Conservation (phyloP, 2,113 vertebrate genomes). For the Hydrochoerus hydrochaeris region DNA sequence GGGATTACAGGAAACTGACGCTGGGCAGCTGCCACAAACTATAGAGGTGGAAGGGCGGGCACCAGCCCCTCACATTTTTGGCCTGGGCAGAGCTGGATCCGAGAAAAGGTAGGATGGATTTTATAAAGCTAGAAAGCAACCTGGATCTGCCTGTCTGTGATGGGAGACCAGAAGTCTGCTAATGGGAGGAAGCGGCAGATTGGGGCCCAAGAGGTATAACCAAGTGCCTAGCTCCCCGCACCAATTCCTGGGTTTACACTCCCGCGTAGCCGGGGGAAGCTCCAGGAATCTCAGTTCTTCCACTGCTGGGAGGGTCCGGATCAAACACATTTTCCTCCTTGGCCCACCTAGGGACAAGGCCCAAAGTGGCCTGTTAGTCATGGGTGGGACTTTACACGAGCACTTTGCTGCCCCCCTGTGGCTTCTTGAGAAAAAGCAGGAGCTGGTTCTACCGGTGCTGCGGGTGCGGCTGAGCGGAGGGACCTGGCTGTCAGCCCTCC, state of each 20-base stretch:
- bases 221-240: not conserved
- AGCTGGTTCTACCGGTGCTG: not conserved
- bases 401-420: constrained; percentile 61
- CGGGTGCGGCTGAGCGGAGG: not conserved
- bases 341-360: not conserved
- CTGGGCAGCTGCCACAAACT: constrained; percentile 31
- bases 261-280: not conserved
- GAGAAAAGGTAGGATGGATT: not conserved
- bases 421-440: not conserved
- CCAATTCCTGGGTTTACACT: not conserved
- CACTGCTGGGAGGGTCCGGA: not conserved
- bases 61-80: constrained; percentile 53
- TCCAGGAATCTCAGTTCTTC: not conserved
- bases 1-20: constrained; percentile 59
- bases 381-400: not conserved
- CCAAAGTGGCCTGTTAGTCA: not conserved
- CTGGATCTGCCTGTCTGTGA: not conserved
- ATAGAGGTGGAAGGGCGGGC: not conserved
- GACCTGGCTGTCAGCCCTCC: not conserved
- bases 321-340: not conserved
- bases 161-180: not conserved
- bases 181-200: not conserved
- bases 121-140: constrained; percentile 37
- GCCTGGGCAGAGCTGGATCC: constrained; percentile 21
- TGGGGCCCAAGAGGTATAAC: not conserved